Conservation (phyloP, 2,888 invertebrate genomes). For the Athetis lepigone region DNA sequence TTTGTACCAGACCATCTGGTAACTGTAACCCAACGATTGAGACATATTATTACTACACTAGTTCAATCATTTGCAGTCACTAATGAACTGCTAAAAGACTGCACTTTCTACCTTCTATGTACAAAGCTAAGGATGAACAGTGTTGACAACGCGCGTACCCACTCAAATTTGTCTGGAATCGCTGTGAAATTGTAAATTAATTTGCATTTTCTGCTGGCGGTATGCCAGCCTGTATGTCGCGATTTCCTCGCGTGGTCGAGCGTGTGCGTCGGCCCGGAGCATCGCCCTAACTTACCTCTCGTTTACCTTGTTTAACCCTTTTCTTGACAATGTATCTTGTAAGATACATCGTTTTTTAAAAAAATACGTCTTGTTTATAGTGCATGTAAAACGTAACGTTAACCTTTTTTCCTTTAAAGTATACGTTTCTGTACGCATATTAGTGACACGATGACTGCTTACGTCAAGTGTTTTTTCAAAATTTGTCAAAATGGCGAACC, state of each 20-base stretch:
- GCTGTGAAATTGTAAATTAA: constrained; percentile 81
- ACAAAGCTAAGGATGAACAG: constrained; percentile 64
- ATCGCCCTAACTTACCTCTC: constrained; percentile 65
- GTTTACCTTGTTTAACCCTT: constrained; percentile 60
- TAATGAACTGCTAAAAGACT: too few species aligned
- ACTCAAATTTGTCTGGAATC: constrained; percentile 71
- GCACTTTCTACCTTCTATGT: constrained; percentile 36
- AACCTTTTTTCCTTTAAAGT: too few species aligned
- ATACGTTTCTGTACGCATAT: too few species aligned
- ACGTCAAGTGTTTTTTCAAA: too few species aligned
- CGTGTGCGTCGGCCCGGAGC: constrained; percentile 65
- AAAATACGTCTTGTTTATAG: too few species aligned
- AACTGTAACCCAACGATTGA: not conserved
- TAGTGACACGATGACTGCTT: too few species aligned
- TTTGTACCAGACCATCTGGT: too few species aligned
- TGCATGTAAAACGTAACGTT: too few species aligned
- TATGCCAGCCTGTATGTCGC: constrained; percentile 76
- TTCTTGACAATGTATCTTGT: too few species aligned
- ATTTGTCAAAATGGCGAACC: too few species aligned
- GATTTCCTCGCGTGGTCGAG: constrained; percentile 64
- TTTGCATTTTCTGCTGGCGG: constrained; percentile 83
- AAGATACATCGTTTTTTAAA: too few species aligned
- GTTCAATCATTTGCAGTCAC: too few species aligned
- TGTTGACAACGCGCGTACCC: constrained; percentile 75
- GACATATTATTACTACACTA: not conserved